Evolutionary conservation across 2,113 vertebrate species (phyloP).

Genomic region (Dendrocopos noguchii): DNA sequence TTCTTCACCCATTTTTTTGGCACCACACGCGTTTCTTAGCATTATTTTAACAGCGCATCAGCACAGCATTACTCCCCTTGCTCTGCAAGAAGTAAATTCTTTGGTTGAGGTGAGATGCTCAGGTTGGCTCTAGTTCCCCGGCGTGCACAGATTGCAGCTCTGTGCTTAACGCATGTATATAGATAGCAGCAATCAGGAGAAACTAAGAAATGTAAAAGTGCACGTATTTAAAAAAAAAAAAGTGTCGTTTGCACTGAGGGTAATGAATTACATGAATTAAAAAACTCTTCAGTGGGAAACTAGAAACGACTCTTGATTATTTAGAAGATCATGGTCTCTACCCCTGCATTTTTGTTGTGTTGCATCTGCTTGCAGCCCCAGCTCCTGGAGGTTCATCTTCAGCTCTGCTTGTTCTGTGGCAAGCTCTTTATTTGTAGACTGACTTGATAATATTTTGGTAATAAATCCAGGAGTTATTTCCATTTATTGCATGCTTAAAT

Average conservation of each 20-base stretch:
- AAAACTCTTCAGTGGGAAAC: neutral
- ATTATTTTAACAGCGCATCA: rapidly evolving
- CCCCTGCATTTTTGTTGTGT: rapidly evolving
- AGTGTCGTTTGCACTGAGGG: rapidly evolving
- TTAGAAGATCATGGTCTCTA: neutral
- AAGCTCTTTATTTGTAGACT: neutral
- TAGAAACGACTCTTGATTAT: neutral
- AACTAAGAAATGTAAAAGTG: rapidly evolving
- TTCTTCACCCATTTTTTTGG: rapidly evolving
- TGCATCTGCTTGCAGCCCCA: rapidly evolving
- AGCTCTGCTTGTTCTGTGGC: rapidly evolving
- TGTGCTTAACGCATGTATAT: rapidly evolving
- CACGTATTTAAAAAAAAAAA: neutral
- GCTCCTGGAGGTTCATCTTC: neutral
- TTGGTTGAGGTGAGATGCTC: rapidly evolving
- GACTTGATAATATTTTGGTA: neutral
- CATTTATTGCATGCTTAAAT: neutral
- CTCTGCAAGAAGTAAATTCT: neutral
- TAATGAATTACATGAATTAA: rapidly evolving
- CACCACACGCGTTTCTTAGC: rapidly evolving
- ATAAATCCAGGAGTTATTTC: neutral
- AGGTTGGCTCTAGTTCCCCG: rapidly evolving
- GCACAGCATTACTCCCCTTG: rapidly evolving
- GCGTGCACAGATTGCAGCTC: rapidly evolving
- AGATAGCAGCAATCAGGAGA: neutral